A percentile compares a stretch with the other conserved stretches of the same genome.
phyloP scores from a whole-genome alignment of 2,113 vertebrate species.

The Atractosteus spatula region DNA sequence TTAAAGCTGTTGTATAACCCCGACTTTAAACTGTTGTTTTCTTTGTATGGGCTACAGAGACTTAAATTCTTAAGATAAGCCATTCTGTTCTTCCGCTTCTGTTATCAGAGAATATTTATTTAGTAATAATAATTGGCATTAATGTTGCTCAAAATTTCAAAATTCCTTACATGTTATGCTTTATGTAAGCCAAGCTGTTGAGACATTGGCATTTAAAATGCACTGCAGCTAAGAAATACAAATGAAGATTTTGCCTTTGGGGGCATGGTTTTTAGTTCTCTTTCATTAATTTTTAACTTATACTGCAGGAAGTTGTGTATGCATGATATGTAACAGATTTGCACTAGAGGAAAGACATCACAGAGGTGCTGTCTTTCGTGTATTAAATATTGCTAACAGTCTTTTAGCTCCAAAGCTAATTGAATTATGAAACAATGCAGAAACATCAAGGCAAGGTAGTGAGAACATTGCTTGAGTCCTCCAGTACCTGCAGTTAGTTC shows the following conservation, averaged over 20 bases:
- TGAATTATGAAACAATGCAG: too few relatives aligned
- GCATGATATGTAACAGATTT: background rate
- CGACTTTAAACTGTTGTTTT: too few relatives aligned
- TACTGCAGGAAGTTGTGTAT: background rate
- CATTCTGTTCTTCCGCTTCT: background rate
- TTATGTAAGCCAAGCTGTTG: background rate
- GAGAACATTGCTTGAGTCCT: too few relatives aligned
- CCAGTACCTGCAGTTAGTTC: too few relatives aligned
- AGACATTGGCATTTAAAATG: constrained; percentile 4
- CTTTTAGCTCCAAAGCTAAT: too few relatives aligned
- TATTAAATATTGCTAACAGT: too few relatives aligned
- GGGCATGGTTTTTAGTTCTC: background rate
- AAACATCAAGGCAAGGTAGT: too few relatives aligned
- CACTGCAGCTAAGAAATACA: background rate
- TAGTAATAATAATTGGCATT: background rate
- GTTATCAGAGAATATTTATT: background rate
- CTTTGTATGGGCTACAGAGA: too few relatives aligned
- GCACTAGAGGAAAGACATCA: too few relatives aligned
- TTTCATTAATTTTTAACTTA: background rate
- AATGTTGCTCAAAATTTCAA: background rate
- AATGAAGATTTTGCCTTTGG: background rate
- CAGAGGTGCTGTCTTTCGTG: too few relatives aligned
- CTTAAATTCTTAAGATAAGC: background rate
- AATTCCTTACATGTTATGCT: background rate
- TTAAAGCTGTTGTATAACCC: too few relatives aligned